These are phyloP conservation scores for Euglossa dilemma DNA, from an alignment of 1,140 invertebrate species.

Conservation along the genomic window DNA sequence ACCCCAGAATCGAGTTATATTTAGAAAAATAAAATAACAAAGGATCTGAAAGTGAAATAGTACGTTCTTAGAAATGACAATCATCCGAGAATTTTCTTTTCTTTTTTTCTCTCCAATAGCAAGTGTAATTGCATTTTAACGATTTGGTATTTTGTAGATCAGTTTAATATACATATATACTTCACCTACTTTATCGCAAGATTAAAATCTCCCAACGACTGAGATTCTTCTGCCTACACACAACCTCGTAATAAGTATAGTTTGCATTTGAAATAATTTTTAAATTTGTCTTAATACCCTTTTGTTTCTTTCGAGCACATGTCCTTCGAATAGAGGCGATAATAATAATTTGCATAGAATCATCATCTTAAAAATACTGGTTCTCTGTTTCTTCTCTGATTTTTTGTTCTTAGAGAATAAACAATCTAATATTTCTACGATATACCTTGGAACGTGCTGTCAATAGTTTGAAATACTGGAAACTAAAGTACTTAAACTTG, in stretches of 20 bases:
- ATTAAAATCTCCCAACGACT: slow-evolving; percentile 24
- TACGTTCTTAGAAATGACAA: slow-evolving; percentile 6
- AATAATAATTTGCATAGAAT: slow-evolving; percentile 42
- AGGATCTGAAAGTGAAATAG: slow-evolving; percentile 53
- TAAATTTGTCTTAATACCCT: slow-evolving; percentile 14
- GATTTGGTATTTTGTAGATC: slow-evolving; percentile 11
- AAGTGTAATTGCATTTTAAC: slow-evolving; percentile 18
- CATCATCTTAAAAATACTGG: slow-evolving; percentile 64
- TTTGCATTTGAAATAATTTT: slow-evolving; percentile 5
- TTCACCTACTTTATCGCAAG: slow-evolving; percentile 11
- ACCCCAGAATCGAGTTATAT: not conserved
- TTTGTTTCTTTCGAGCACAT: slow-evolving; percentile 4
- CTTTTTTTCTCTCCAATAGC: not conserved
- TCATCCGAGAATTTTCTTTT: not conserved
- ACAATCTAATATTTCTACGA: slow-evolving; percentile 50
- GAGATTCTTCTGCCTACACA: slow-evolving; percentile 44
- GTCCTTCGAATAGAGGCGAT: slow-evolving; percentile 44
- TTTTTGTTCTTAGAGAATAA: slow-evolving; percentile 48
- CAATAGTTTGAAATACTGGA: slow-evolving; percentile 56
- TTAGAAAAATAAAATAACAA: not conserved
- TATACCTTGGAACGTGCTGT: slow-evolving; percentile 54
- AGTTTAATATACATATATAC: slow-evolving; percentile 18
- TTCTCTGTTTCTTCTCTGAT: slow-evolving; percentile 50
- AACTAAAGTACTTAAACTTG: slow-evolving; percentile 37
- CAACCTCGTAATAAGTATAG: slow-evolving; percentile 17